Base-by-base conservation (phyloP, 2,888 invertebrate genomes). In the Choristoneura rosaceana region DNA sequence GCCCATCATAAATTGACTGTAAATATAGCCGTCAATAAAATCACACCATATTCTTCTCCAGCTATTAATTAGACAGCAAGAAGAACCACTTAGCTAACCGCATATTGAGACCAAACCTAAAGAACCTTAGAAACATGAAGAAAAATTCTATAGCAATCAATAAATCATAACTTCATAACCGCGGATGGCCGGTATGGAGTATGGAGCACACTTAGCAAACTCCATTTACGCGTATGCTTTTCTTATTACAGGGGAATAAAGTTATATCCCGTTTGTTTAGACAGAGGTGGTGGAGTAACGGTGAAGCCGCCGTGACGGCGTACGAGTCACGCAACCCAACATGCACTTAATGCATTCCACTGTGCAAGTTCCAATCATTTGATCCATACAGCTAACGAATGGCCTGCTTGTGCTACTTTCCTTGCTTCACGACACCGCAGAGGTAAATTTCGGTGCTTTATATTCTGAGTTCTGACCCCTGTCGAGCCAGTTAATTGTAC, bases 321-420 rank as follows among this genome's bases (percentile, higher is more conserved):
- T 64, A 50, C 50, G 45, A 64, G 64, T 34, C 64, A 50, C 64
- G 71, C 38, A 71, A 76, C 82, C 75, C 82, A 80, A 85, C 86
- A 86, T 87, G 87, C 85, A 81, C 83, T 75, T 75, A 80, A 70
- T 86, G 88, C 89, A 91, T 91, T 90, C 88, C 85, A 85, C 80
- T 77, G 80, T 63, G 70, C 70, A 73, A 63, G 41, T 73, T 66
- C 69, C 76, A 78, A 74, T 75, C 74, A 75, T 78, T 76, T 75
- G 74, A 79, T 81, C 45, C 70, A 55, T 70, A 50, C 71, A 41
- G 78, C 77, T 78, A 79, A 78, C 76, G 76, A 77, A 83, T 81
- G 78, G 80, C 70, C 76, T 77, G 78, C 81, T 83, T 83, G 80
- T 76, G 77, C 80, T 77, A 80, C 76, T 79, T 83, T 82, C 79